Evolutionary conservation across 2,113 vertebrate genomes (phyloP).

Genomic region (rat (Rattus norvegicus)): DNA sequence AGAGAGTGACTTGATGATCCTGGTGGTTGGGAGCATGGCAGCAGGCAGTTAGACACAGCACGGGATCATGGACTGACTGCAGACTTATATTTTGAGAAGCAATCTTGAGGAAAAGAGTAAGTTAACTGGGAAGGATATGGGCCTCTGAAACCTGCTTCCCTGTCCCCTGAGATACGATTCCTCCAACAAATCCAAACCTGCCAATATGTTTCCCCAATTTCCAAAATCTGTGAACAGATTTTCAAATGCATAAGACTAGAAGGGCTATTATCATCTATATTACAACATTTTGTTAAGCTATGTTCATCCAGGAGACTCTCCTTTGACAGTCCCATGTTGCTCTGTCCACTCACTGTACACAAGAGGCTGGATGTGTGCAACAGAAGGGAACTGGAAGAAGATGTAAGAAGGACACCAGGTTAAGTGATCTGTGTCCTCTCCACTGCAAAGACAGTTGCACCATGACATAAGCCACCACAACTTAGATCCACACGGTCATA

Average conservation of each 20-base stretch:
- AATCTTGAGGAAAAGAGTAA: background rate
- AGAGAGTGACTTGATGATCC: background rate
- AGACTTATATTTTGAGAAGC: background rate
- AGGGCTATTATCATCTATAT: background rate
- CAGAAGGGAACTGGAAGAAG: background rate
- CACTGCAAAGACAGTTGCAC: background rate
- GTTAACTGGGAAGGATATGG: background rate
- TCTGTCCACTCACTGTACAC: too few relatives aligned
- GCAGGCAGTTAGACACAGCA: background rate
- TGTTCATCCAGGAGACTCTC: background rate
- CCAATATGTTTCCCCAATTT: background rate
- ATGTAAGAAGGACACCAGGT: background rate
- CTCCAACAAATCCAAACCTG: background rate
- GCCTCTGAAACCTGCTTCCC: background rate
- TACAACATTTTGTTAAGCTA: background rate
- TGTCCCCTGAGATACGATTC: background rate
- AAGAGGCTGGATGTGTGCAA: background rate
- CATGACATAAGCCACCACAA: background rate
- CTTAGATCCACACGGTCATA: background rate
- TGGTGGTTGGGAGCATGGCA: background rate
- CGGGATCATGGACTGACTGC: background rate
- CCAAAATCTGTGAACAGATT: background rate
- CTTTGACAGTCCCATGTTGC: background rate
- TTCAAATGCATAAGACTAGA: background rate
- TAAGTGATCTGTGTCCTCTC: background rate